These are phyloP conservation scores for Tragelaphus buxtoni DNA, from an alignment of 2,113 vertebrate genomes.

Conservation along the genomic window DNA sequence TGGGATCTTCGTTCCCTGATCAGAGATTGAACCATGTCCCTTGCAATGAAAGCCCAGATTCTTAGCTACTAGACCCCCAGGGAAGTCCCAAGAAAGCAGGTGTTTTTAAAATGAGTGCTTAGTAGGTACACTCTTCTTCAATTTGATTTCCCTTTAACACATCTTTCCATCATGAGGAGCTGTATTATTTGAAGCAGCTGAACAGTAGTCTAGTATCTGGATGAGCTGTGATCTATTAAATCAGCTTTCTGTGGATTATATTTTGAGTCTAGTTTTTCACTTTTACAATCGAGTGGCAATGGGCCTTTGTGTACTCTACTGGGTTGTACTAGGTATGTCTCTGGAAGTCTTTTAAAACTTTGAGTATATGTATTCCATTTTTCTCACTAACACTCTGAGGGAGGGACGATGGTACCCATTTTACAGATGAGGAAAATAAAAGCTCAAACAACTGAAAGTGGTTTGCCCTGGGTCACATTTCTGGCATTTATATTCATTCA, in stretches of 20 bases:
- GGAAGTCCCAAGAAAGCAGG: neutral
- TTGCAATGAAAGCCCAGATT: neutral
- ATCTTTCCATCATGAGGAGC: fast-evolving
- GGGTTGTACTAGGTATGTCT: neutral
- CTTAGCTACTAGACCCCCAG: neutral
- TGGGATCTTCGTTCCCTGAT: neutral
- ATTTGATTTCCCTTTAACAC: neutral
- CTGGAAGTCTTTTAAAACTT: neutral
- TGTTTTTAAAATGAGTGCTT: neutral
- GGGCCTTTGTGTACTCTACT: neutral
- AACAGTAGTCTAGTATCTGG: fast-evolving
- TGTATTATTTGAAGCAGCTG: neutral
- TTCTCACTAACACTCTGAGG: neutral
- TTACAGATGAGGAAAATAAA: neutral
- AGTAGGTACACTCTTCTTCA: neutral
- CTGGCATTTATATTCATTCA: neutral
- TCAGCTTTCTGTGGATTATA: neutral
- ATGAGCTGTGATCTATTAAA: neutral
- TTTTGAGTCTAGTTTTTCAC: neutral
- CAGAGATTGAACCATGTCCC: neutral
- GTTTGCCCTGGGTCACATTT: neutral
- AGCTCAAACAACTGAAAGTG: neutral
- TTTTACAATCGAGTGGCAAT: neutral
- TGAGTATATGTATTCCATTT: neutral
- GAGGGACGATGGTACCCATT: neutral